Evolutionary conservation across 2,797 vertebrate species (phyloP).

Genomic region (Ciconia nigra): DNA sequence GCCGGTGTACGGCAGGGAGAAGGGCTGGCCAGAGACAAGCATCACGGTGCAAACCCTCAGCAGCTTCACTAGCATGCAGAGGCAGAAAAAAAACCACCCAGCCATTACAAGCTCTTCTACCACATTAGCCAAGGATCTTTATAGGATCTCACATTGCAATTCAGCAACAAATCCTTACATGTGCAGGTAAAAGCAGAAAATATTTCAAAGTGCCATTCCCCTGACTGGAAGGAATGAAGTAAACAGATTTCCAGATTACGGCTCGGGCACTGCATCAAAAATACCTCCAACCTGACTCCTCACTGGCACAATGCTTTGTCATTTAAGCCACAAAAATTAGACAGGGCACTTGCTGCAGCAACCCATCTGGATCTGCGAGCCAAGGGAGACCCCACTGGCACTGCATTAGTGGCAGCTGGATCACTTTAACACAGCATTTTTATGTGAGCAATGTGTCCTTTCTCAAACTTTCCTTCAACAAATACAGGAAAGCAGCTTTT

Average conservation of each 20-base stretch:
- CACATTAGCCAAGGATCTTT: not conserved
- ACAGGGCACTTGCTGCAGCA: rapidly evolving
- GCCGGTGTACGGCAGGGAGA: rapidly evolving
- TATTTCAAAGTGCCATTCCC: not conserved
- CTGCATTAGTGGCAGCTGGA: rapidly evolving
- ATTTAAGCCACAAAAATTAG: not conserved
- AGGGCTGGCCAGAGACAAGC: not conserved
- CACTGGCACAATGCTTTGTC: not conserved
- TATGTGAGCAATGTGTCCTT: rapidly evolving
- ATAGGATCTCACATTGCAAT: not conserved
- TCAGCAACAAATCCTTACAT: not conserved
- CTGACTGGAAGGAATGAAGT: not conserved
- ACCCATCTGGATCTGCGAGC: rapidly evolving
- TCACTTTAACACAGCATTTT: rapidly evolving
- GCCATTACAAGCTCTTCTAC: not conserved
- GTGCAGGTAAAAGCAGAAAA: not conserved
- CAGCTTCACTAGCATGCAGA: rapidly evolving
- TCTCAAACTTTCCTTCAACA: not conserved
- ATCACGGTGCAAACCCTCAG: rapidly evolving
- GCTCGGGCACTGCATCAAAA: not conserved
- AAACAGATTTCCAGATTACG: not conserved
- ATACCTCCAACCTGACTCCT: not conserved
- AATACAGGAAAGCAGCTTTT: not conserved
- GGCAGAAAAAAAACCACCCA: not conserved
- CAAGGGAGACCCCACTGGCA: not conserved